phyloP scores from a whole-genome alignment of 1,140 invertebrate species.

The Chironomus striatipennis region DNA sequence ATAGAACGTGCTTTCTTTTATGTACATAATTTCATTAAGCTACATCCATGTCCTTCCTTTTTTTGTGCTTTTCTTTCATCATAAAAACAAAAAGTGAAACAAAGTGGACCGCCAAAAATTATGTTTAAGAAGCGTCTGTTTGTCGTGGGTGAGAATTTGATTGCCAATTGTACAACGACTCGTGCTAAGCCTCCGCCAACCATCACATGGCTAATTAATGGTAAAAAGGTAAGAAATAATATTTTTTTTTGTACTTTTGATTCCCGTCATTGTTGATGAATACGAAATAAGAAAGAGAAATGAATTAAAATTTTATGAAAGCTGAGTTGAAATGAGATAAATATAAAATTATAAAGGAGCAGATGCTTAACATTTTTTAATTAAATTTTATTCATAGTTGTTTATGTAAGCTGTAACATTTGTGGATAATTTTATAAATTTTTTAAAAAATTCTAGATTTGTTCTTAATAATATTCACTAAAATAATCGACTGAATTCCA shows the following conservation, averaged over 20 bases:
- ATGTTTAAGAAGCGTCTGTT: conserved; percentile 59
- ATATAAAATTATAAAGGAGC: too few species aligned
- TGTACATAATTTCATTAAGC: conserved; percentile 17
- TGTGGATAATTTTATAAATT: too few species aligned
- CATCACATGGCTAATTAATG: conserved; percentile 76
- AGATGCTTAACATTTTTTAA: too few species aligned
- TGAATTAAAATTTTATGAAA: too few species aligned
- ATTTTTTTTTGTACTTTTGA: conserved; percentile 1
- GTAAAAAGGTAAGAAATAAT: conserved; percentile 55
- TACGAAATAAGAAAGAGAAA: neutral
- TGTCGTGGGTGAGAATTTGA: conserved; percentile 57
- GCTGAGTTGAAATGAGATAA: too few species aligned
- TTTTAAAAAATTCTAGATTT: too few species aligned
- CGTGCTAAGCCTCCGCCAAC: conserved; percentile 64
- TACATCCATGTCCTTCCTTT: neutral
- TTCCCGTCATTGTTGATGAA: neutral
- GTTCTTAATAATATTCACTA: too few species aligned
- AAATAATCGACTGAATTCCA: too few species aligned
- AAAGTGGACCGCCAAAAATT: conserved; percentile 58
- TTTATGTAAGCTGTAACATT: too few species aligned
- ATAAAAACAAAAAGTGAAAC: conserved; percentile 55
- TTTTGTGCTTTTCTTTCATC: neutral
- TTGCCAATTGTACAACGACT: conserved; percentile 68
- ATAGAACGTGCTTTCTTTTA: too few species aligned
- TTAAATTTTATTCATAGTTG: too few species aligned